These are phyloP conservation scores for Pristiophorus japonicus DNA, from an alignment of 2,113 vertebrate species.

Conservation along the genomic window DNA sequence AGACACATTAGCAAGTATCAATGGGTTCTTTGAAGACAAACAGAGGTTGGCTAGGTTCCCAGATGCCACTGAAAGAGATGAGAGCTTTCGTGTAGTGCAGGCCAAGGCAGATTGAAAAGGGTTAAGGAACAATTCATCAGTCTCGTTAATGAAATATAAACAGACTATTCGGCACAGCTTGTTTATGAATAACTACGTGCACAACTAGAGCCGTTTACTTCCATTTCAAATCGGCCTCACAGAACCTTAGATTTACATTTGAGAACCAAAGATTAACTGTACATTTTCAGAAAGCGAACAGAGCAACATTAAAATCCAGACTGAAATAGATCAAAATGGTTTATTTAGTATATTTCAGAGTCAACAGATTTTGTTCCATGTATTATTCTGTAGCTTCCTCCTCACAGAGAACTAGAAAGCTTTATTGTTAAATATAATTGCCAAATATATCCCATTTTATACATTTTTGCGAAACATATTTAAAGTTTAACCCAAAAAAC, in stretches of 20 bases:
- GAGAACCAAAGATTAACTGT: not conserved
- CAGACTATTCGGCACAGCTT: slow-evolving; percentile 16
- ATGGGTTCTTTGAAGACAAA: slow-evolving; percentile 26
- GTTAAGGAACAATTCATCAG: slow-evolving; percentile 21
- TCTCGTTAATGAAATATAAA: slow-evolving; percentile 22
- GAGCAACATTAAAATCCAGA: not conserved
- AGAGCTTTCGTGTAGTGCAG: not conserved
- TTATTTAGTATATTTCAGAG: not conserved
- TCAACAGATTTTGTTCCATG: not conserved
- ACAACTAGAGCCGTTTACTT: not conserved
- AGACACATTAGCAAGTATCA: slow-evolving; percentile 15
- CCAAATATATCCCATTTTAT: not conserved
- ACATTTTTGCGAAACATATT: not conserved
- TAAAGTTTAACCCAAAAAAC: not conserved
- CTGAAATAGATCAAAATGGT: not conserved
- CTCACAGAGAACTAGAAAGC: not conserved
- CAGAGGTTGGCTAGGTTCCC: slow-evolving; percentile 32
- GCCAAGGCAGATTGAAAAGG: slow-evolving; percentile 26
- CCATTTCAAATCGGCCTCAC: not conserved
- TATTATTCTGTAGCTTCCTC: not conserved
- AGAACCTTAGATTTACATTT: not conserved
- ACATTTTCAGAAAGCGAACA: not conserved
- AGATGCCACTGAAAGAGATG: not conserved
- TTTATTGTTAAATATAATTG: not conserved
- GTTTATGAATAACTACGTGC: slow-evolving; percentile 15